Conservation (phyloP, 2,888 invertebrate species). For the Agrochola lota region DNA sequence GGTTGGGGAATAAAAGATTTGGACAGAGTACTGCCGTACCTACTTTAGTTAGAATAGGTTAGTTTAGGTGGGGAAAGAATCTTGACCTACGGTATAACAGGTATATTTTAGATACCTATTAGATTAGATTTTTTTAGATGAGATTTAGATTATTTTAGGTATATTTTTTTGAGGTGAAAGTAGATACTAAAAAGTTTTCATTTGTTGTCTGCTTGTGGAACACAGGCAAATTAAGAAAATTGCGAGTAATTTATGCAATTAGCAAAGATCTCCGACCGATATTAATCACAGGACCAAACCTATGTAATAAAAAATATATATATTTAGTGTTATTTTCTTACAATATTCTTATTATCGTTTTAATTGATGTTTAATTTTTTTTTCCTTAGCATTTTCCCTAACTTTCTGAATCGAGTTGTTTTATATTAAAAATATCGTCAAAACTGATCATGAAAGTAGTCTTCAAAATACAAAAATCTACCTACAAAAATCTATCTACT, state of each 20-base stretch:
- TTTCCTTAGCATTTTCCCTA: too few relatives aligned
- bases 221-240: neutral
- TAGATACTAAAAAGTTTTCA: neutral
- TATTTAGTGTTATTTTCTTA: neutral
- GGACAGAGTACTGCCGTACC: neutral
- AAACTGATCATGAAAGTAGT: neutral
- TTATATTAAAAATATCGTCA: neutral
- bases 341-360: neutral
- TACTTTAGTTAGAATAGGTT: too few relatives aligned
- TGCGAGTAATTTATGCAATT: neutral
- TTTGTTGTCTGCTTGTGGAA: neutral
- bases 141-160: too few relatives aligned
- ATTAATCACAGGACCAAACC: neutral
- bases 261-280: neutral
- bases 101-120: too few relatives aligned
- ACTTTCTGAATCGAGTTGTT: neutral
- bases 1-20: constrained; percentile 1
- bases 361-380: too few relatives aligned
- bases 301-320: neutral
- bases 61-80: too few relatives aligned
- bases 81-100: too few relatives aligned
- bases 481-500: neutral
- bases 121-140: too few relatives aligned
- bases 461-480: neutral
- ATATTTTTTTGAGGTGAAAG: neutral